Evolutionary conservation across 1,140 invertebrate genomes (phyloP).

Genomic region (Hyphantria cunea): DNA sequence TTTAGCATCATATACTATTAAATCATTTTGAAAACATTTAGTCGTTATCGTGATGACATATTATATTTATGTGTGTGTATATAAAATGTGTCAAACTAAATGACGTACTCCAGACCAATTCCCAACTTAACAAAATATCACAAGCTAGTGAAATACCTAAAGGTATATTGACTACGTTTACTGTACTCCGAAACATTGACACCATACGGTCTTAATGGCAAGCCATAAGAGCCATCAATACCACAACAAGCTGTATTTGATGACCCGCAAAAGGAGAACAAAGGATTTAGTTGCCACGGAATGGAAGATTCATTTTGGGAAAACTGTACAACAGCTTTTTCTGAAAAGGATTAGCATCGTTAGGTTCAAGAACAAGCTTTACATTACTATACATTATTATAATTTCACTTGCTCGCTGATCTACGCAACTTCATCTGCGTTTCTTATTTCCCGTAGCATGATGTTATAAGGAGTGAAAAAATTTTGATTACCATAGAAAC

Average conservation of each 20-base stretch:
- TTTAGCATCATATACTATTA: too few species aligned
- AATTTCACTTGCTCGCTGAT: too few species aligned
- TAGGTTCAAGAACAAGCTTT: not conserved
- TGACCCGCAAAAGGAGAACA: slow-evolving; percentile 12
- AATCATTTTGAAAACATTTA: too few species aligned
- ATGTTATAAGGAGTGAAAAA: too few species aligned
- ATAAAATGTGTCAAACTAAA: not conserved
- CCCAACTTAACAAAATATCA: not conserved
- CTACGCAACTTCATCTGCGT: too few species aligned
- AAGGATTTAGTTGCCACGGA: not conserved
- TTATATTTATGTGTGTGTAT: too few species aligned
- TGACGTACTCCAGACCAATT: too few species aligned
- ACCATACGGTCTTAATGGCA: slow-evolving; percentile 2
- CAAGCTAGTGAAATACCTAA: not conserved
- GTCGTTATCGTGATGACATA: too few species aligned
- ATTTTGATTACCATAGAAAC: too few species aligned
- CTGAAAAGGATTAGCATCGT: not conserved
- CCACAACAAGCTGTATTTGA: slow-evolving; percentile 3
- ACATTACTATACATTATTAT: too few species aligned
- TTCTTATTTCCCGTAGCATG: too few species aligned
- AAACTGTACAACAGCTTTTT: not conserved
- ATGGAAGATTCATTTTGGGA: not conserved
- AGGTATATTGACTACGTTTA: not conserved
- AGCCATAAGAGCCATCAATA: slow-evolving; percentile 9
- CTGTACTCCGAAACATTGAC: slow-evolving; percentile 9